Percentiles rank a stretch among this genome's conserved stretches.
phyloP scores from a whole-genome alignment of 2,797 vertebrate genomes.

The Falco berigora region DNA sequence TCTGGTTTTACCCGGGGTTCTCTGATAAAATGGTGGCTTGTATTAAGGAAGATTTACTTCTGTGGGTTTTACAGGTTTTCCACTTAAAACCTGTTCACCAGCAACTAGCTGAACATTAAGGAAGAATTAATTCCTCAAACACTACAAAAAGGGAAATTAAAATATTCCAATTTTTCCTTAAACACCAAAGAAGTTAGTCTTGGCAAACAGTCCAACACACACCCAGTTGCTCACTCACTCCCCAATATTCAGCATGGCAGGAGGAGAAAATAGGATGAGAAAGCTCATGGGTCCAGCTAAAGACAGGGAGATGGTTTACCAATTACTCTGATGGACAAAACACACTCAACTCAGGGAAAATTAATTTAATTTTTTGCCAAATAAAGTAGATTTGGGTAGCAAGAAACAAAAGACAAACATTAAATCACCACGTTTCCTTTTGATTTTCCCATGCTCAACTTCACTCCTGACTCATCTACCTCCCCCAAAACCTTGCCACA shows the following conservation, averaged over 20 bases:
- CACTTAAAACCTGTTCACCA: neutral
- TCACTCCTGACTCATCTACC: neutral
- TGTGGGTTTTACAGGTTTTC: neutral
- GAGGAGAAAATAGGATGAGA: neutral
- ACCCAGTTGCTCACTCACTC: neutral
- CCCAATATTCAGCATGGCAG: neutral
- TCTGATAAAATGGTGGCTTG: neutral
- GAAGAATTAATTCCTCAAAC: neutral
- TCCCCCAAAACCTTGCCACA: neutral
- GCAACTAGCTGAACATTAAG: neutral
- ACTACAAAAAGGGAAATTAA: neutral
- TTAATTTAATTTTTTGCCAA: neutral
- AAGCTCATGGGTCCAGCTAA: neutral
- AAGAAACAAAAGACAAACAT: neutral
- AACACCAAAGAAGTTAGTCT: neutral
- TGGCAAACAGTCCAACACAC: neutral
- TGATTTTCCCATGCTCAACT: neutral
- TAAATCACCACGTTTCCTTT: neutral
- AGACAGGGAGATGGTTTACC: neutral
- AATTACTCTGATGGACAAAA: neutral
- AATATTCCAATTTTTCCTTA: neutral
- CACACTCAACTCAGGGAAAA: neutral
- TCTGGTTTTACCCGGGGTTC: neutral
- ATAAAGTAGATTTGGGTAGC: neutral
- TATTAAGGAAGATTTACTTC: neutral